Conservation (phyloP, 2,113 vertebrate genomes). For the Gymnorhina tibicen region DNA sequence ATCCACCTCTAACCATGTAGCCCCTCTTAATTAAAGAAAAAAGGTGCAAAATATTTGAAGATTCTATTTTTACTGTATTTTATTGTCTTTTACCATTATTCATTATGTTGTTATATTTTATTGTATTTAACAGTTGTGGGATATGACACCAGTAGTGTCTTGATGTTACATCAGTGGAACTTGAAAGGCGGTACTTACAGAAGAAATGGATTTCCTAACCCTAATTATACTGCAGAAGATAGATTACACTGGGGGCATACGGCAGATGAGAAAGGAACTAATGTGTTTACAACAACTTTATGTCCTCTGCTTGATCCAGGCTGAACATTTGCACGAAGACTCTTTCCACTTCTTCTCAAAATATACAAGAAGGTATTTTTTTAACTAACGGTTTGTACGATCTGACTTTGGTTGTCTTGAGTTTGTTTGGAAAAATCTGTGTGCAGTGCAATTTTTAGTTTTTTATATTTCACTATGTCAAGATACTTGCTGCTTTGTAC, state of each 20-base stretch:
- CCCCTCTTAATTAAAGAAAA: background rate
- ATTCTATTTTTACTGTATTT: background rate
- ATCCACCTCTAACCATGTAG: background rate
- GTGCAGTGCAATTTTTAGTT: slow-evolving; percentile 48
- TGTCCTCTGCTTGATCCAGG: background rate
- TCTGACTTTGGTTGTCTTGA: slow-evolving; percentile 53
- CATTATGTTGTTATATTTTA: background rate
- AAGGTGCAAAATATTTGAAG: background rate
- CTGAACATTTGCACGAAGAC: slow-evolving; percentile 48
- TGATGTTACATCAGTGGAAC: slow-evolving; percentile 69
- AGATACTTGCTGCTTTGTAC: slow-evolving; percentile 48
- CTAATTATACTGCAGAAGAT: slow-evolving; percentile 24
- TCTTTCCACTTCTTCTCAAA: slow-evolving; percentile 60
- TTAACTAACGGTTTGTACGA: slow-evolving; percentile 67
- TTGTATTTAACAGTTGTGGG: slow-evolving; percentile 85
- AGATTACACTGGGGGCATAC: background rate
- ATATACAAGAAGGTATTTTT: slow-evolving; percentile 73
- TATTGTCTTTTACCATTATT: background rate
- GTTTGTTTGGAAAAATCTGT: slow-evolving; percentile 41
- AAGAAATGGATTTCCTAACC: slow-evolving; percentile 34
- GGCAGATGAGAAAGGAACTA: background rate
- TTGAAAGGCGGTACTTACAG: slow-evolving; percentile 2
- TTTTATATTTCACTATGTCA: slow-evolving; percentile 31
- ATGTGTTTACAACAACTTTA: background rate
- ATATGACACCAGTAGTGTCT: slow-evolving; percentile 96